Conservation (phyloP, 2,113 vertebrate genomes). For the rabbit (Oryctolagus cuniculus) region mOryCun1.1 NC_091442.1:23040001-23040500, state of each 20-base stretch:
- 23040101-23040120: background rate
- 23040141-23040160: background rate
- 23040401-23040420: background rate
- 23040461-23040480: background rate
- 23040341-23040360: background rate
- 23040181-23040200: background rate
- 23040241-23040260: conserved; percentile 48
- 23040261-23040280: background rate
- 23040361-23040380: background rate
- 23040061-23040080: background rate
- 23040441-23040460: background rate
- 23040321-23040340: background rate
- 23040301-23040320: background rate
- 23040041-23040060: background rate
- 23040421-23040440: background rate
- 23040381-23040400: background rate
- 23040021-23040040: background rate
- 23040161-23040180: background rate
- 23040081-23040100: background rate
- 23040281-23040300: background rate
- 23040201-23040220: background rate
- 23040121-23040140: background rate
- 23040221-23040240: background rate
- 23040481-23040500: background rate
- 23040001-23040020: background rate